phyloP scores from a whole-genome alignment of 1,140 invertebrate species.

The Drosophila repleta region DNA sequence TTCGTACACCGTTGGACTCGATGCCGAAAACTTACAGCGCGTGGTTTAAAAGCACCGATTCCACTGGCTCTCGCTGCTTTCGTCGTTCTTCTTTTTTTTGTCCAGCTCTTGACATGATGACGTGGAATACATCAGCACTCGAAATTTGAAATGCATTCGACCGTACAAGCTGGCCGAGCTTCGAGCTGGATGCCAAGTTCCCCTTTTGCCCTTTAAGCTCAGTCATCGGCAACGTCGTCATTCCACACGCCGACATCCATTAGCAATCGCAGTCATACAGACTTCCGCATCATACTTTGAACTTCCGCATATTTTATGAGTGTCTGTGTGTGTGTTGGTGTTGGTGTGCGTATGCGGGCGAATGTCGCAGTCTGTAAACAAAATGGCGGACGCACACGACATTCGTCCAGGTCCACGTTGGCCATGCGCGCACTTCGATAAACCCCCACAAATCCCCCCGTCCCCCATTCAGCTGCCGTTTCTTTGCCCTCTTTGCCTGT shows the following conservation, averaged over 20 bases:
- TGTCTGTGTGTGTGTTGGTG: slow-evolving; percentile 24
- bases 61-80: slow-evolving; percentile 12
- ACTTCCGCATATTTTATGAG: slow-evolving; percentile 74
- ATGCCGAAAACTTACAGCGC: slow-evolving; percentile 68
- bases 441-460: slow-evolving; percentile 6
- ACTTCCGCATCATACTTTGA: slow-evolving; percentile 81
- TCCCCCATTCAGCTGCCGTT: slow-evolving; percentile 6
- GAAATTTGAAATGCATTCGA: slow-evolving; percentile 73
- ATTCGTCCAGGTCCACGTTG: slow-evolving; percentile 54
- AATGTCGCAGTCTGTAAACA: slow-evolving; percentile 53
- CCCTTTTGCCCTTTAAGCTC: slow-evolving; percentile 12
- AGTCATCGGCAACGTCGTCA: slow-evolving; percentile 25
- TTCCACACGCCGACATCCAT: slow-evolving; percentile 65
- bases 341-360: slow-evolving; percentile 44
- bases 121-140: slow-evolving; percentile 38
- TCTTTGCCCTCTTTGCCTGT: slow-evolving; percentile 38
- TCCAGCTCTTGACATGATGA: slow-evolving; percentile 34
- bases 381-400: slow-evolving; percentile 68
- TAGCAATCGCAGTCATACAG: slow-evolving; percentile 80
- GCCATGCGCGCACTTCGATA: slow-evolving; percentile 69
- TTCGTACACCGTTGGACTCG: slow-evolving; percentile 84
- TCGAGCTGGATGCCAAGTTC: slow-evolving; percentile 14
- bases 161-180: slow-evolving; percentile 56
- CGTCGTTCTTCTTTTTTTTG: neutral
- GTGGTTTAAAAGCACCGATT: slow-evolving; percentile 63